phyloP scores from a whole-genome alignment of 2,113 vertebrate species.

The Orycteropus afer region DNA sequence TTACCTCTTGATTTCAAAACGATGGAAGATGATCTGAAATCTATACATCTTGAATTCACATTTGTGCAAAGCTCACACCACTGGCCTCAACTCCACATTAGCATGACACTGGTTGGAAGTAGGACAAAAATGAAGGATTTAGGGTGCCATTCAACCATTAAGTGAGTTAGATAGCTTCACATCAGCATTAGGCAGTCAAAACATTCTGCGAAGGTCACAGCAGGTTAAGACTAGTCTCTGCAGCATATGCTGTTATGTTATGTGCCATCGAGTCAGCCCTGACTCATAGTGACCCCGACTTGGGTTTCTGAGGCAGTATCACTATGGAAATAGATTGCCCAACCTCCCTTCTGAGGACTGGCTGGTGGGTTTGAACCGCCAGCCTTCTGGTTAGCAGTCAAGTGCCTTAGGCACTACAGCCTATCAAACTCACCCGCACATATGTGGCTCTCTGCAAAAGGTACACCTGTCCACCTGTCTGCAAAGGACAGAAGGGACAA shows the following conservation, averaged over 20 bases:
- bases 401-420: too few relatives aligned
- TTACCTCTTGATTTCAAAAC: slow-evolving; percentile 59
- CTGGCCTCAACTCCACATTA: neutral
- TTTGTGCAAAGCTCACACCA: neutral
- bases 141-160: slow-evolving; percentile 4
- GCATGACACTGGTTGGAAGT: slow-evolving; percentile 35
- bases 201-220: slow-evolving; percentile 31
- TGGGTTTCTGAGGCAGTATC: too few relatives aligned
- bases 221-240: neutral
- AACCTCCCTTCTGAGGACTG: too few relatives aligned
- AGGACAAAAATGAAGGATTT: slow-evolving; percentile 68
- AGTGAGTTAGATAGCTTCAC: slow-evolving; percentile 30
- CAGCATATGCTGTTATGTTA: neutral
- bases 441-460: slow-evolving; percentile 1
- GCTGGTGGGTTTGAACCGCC: too few relatives aligned
- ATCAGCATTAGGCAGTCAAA: slow-evolving; percentile 33
- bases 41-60: slow-evolving; percentile 43
- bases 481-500: slow-evolving; percentile 41
- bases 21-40: slow-evolving; percentile 53
- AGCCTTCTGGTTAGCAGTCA: too few relatives aligned
- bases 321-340: too few relatives aligned
- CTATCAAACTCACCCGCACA: neutral
- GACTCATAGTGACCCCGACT: too few relatives aligned
- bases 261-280: too few relatives aligned
- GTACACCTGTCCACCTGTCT: neutral